These are phyloP conservation scores for Turdus rufiventris DNA, from an alignment of 2,113 vertebrate genomes.

Conservation along the genomic window DNA sequence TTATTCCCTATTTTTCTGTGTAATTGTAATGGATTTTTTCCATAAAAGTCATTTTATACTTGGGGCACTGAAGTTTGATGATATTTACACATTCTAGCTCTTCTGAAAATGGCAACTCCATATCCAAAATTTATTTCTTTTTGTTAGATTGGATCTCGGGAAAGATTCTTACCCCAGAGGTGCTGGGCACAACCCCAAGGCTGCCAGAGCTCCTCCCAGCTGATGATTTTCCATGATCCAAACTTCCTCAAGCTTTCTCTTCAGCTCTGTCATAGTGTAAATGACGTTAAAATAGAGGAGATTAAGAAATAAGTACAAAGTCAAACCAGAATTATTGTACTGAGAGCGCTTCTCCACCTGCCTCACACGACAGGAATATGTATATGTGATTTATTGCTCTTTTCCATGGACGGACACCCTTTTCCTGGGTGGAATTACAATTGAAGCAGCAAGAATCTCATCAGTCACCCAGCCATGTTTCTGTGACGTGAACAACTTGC, in stretches of 20 bases:
- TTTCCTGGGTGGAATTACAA: neutral
- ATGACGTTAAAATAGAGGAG: neutral
- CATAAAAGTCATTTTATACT: slow-evolving; percentile 30
- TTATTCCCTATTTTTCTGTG: neutral
- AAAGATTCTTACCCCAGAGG: neutral
- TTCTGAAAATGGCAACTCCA: neutral
- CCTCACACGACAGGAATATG: neutral
- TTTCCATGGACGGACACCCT: neutral
- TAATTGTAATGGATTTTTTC: slow-evolving; percentile 34
- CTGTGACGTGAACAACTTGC: neutral
- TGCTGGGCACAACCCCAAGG: neutral
- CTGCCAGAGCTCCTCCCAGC: neutral
- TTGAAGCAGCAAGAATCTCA: neutral
- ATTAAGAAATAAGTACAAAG: neutral
- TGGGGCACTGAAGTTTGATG: slow-evolving; percentile 9
- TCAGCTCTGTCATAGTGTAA: neutral
- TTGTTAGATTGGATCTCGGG: fast-evolving
- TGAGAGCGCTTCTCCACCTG: neutral
- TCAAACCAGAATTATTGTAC: neutral
- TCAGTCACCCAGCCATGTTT: neutral
- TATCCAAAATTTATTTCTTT: neutral
- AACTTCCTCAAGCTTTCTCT: neutral
- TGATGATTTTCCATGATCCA: neutral
- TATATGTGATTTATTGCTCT: neutral
- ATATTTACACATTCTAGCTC: neutral